Base-by-base conservation (phyloP, 2,113 vertebrate species). In the Hemibagrus wyckioides region DNA sequence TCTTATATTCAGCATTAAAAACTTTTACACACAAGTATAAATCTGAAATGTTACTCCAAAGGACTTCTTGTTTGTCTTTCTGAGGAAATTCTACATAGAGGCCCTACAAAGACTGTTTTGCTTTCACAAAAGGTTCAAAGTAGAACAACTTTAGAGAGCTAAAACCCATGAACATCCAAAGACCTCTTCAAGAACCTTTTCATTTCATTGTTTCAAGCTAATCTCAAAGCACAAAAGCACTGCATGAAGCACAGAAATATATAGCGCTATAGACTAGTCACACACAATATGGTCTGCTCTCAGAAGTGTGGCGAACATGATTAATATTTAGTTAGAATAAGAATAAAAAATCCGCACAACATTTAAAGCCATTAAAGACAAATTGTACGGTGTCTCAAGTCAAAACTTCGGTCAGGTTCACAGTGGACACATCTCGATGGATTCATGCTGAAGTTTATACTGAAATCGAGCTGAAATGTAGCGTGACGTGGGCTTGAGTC, bases 191-290 rank as follows among this genome's bases (percentile, higher is more conserved):
- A 77, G 28, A 77, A 52, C 48, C 48, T 30, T 75, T 48, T 48
- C 10, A 48, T 75, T 75, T 75, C 11, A 2, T 48, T 48, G 71
- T 75, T 48, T 77, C 44, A 19, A 52, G 73, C 39, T 28, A 76
- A 76, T 48, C 73, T 76, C 73, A 73, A 73, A 73, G 39, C 41
- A 5, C 21, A 48, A 75, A 75, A 75, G 41, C 71, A 48, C 71
- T 39, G 25, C 39, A 77, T 52, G 15, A 52, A 30, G 44, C 44
- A 30, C 2, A 52, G 25, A 17, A 50, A n/a, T 19, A 0, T 52
- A 52, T 77, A 76, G 73, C 28, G 41, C 41, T 11, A 44, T 14
- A 75, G 23, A 44, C 23, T 23, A 50, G 5, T 11, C 71, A 28
- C 23, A 28, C 71, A 28, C 23, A 28, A 76, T 48, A 44, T 50